These are phyloP conservation scores for Chanos chanos DNA, from an alignment of 2,797 vertebrate species.

Conservation along the genomic window DNA sequence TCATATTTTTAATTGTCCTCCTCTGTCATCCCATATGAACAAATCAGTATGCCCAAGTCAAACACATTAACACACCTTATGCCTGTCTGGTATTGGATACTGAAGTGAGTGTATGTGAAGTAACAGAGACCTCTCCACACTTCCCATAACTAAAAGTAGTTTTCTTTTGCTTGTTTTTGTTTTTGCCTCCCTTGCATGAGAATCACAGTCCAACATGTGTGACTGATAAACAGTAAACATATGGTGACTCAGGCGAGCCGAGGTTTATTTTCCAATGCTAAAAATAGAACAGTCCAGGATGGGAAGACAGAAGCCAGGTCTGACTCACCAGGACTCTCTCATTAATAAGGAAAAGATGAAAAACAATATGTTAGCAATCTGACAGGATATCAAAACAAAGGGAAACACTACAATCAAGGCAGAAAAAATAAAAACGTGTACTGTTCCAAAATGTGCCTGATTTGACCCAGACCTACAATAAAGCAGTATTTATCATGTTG, in stretches of 20 bases:
- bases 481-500: background rate
- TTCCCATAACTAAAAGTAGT: constrained; percentile 42
- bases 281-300: constrained; percentile 46
- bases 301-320: constrained; percentile 40
- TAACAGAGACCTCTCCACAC: too few species aligned
- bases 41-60: too few species aligned
- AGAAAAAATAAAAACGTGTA: constrained; percentile 30
- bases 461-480: constrained; percentile 2
- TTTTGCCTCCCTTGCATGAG: constrained; percentile 33
- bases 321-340: constrained; percentile 11
- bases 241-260: constrained; percentile 48
- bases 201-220: constrained; percentile 52
- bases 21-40: too few species aligned
- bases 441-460: constrained; percentile 17
- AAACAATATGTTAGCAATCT: background rate
- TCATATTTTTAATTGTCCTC: too few species aligned
- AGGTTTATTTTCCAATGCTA: constrained; percentile 48
- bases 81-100: too few species aligned
- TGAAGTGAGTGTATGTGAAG: too few species aligned
- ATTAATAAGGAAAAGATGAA: constrained; percentile 11
- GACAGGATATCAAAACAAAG: constrained; percentile 23
- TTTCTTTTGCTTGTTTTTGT: constrained; percentile 39
- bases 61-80: too few species aligned
- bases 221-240: constrained; percentile 53
- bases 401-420: background rate